Evolutionary conservation across 2,888 invertebrate species (phyloP).

Genomic region (Heliconius hortense): DNA sequence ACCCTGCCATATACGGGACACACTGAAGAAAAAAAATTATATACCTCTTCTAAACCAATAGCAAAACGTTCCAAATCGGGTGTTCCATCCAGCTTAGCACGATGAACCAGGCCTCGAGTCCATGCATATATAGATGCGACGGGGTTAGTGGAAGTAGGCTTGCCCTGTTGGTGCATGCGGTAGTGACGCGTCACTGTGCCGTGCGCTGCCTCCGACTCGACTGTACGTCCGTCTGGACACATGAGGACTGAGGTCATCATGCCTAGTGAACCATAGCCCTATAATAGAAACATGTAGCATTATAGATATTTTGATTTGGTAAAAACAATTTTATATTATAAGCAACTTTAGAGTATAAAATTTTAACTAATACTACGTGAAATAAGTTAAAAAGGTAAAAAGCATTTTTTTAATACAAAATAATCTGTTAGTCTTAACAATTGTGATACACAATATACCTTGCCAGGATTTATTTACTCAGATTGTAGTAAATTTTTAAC

Average conservation of each 20-base stretch:
- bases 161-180: constrained; percentile 92
- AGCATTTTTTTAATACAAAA: no score
- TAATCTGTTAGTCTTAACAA: no score
- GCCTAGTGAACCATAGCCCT: constrained; percentile 91
- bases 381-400: no score
- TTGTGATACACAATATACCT: neutral
- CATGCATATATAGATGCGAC: constrained; percentile 96
- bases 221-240: constrained; percentile 91
- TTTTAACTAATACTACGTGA: no score
- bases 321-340: no score
- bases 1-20: no score
- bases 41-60: constrained; percentile 85
- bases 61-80: constrained; percentile 88
- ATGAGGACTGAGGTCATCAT: constrained; percentile 95
- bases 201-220: constrained; percentile 95
- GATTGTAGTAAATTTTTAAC: neutral
- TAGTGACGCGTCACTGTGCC: constrained; percentile 95
- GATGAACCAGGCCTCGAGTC: constrained; percentile 92
- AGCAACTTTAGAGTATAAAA: no score
- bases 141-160: constrained; percentile 94
- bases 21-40: neutral
- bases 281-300: constrained; percentile 33
- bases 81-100: constrained; percentile 91
- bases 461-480: neutral
- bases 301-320: neutral